These are phyloP conservation scores for Cricetomys ansorgei DNA, from an alignment of 2,113 vertebrate genomes.

Conservation along the genomic window DNA sequence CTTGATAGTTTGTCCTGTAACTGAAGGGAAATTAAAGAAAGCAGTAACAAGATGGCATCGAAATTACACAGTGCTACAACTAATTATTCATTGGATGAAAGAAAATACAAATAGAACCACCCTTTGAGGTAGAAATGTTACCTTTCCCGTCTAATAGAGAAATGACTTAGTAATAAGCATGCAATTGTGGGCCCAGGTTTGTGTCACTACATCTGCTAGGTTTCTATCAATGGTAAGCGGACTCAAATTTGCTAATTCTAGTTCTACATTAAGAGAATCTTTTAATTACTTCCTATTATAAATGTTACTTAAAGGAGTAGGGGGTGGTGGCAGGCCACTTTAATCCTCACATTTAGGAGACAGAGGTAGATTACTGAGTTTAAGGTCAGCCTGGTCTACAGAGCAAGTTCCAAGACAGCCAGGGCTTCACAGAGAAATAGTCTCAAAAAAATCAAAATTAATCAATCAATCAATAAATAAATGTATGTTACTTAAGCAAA, in stretches of 20 bases:
- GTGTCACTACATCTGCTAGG: not conserved
- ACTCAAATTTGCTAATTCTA: conserved; percentile 3
- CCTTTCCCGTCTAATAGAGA: conserved; percentile 8
- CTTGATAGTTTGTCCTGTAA: conserved; percentile 31
- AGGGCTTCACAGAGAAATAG: not conserved
- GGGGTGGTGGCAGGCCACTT: not conserved
- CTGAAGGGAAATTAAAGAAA: conserved; percentile 23
- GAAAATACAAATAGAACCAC: conserved; percentile 40
- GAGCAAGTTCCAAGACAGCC: not conserved
- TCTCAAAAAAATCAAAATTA: not conserved
- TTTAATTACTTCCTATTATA: conserved; percentile 48
- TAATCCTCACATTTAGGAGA: not conserved
- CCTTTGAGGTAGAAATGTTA: not conserved
- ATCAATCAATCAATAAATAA: too few species aligned
- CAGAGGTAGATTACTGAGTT: not conserved
- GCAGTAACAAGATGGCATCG: not conserved
- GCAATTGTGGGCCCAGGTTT: not conserved
- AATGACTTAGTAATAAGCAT: conserved; percentile 60
- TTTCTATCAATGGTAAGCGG: conserved; percentile 30
- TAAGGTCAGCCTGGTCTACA: not conserved
- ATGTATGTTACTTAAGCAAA: conserved; percentile 45
- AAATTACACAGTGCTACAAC: conserved; percentile 46
- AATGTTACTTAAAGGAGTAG: not conserved
- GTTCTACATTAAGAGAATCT: conserved; percentile 49
- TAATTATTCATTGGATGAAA: conserved; percentile 21